phyloP scores from a whole-genome alignment of 1,140 invertebrate species.

The Macrotrachela quadricornifera region DNA sequence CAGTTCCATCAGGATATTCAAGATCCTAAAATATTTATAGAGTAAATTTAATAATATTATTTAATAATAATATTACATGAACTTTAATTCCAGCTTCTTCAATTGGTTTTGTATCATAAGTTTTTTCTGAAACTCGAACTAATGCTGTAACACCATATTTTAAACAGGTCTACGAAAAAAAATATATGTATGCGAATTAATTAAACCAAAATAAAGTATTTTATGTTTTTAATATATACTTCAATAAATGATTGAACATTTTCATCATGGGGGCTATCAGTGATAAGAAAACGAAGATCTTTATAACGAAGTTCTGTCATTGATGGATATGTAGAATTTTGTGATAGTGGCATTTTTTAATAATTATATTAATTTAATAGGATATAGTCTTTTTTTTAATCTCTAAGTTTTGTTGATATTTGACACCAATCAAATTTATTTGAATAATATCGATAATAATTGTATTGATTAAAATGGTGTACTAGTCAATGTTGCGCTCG shows the following conservation, averaged over 20 bases:
- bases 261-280: constrained; percentile 76
- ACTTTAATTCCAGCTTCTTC: constrained; percentile 63
- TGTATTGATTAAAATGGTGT: too few species aligned
- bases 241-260: constrained; percentile 70
- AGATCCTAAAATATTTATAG: constrained; percentile 29
- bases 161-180: constrained; percentile 52
- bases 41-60: too few species aligned
- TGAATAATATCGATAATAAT: too few species aligned
- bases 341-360: too few species aligned
- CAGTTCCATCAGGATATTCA: constrained; percentile 34
- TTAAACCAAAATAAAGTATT: too few species aligned
- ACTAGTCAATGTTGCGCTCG: too few species aligned
- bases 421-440: too few species aligned
- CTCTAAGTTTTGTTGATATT: too few species aligned
- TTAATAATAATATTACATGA: constrained; percentile 15
- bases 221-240: constrained; percentile 76
- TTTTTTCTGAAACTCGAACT: constrained; percentile 82
- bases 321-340: constrained; percentile 37
- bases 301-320: constrained; percentile 81
- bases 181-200: constrained; percentile 34
- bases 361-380: too few species aligned
- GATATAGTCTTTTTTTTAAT: too few species aligned
- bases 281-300: constrained; percentile 85
- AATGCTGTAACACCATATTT: constrained; percentile 76
- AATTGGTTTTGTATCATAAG: constrained; percentile 68